Evolutionary conservation across 2,113 vertebrate genomes (phyloP).

Genomic region (Scatophagus argus): DNA sequence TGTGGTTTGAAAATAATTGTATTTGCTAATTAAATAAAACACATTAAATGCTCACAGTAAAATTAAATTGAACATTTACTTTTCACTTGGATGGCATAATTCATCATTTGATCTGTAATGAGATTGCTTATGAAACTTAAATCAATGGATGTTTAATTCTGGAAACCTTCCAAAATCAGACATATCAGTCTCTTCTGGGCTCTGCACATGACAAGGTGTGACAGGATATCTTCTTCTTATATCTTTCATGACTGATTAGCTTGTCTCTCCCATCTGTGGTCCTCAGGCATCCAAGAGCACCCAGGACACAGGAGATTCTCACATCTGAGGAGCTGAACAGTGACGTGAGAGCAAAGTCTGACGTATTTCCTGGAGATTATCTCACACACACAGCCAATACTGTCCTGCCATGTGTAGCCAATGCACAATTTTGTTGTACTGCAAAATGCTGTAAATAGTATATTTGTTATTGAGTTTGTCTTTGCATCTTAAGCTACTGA

Average conservation of each 20-base stretch:
- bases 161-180: background rate
- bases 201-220: background rate
- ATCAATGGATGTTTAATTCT: background rate
- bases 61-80: constrained; percentile 6
- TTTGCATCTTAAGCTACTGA: background rate
- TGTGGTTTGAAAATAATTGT: background rate
- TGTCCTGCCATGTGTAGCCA: background rate
- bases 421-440: constrained; percentile 6
- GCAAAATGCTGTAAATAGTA: constrained; percentile 26
- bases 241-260: constrained; percentile 11
- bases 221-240: too few relatives aligned
- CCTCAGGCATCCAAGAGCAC: constrained; percentile 74
- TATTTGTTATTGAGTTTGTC: too few relatives aligned
- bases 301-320: constrained; percentile 79
- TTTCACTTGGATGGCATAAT: background rate
- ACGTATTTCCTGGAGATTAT: background rate
- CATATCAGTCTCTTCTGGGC: background rate
- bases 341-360: background rate
- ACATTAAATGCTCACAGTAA: background rate
- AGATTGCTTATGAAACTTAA: background rate
- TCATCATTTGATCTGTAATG: constrained; percentile 11
- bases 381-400: background rate
- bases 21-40: background rate
- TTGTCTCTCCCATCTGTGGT: constrained; percentile 26
- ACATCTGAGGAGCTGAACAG: constrained; percentile 55